Percentiles rank a stretch among this genome's conserved stretches.
Conservation (phyloP, 2,888 invertebrate genomes). For the Drosophila anomelani region DNA sequence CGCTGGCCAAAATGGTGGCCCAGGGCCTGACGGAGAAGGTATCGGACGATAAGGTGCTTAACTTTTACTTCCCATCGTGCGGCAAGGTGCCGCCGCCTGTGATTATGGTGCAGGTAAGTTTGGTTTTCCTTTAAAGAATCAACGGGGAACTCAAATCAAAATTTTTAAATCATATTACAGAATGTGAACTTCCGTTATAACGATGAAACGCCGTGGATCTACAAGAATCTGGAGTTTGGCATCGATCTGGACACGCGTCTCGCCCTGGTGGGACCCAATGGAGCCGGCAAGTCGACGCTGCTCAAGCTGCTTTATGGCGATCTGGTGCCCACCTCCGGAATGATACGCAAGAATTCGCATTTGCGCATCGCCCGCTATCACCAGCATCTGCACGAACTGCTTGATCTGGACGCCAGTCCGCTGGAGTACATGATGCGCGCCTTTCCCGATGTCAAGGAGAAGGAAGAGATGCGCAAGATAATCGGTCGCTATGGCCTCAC, state of each 20-base stretch:
- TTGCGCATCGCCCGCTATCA: slow-evolving; percentile 98
- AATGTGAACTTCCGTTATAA: slow-evolving; percentile 98
- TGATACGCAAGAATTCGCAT: slow-evolving; percentile 99
- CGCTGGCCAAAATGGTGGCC: slow-evolving; percentile 99
- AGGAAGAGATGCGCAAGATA: slow-evolving; percentile 99
- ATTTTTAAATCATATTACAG: slow-evolving; percentile 78
- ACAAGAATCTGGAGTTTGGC: slow-evolving; percentile 99
- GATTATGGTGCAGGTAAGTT: slow-evolving; percentile 96
- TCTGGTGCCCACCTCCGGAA: slow-evolving; percentile 96
- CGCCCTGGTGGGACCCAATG: slow-evolving; percentile 98
- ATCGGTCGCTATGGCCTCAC: slow-evolving; percentile 99
- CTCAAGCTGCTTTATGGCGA: slow-evolving; percentile 98
- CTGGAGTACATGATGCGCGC: slow-evolving; percentile 99
- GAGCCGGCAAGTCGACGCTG: slow-evolving; percentile 99
- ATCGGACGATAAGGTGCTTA: slow-evolving; percentile 93
- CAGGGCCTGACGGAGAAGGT: slow-evolving; percentile 98
- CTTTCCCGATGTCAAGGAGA: slow-evolving; percentile 98
- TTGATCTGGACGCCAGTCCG: slow-evolving; percentile 97
- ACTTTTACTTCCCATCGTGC: slow-evolving; percentile 98
- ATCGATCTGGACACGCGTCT: slow-evolving; percentile 98
- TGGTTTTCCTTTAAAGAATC: neutral
- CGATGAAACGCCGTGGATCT: slow-evolving; percentile 95
- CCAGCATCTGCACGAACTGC: slow-evolving; percentile 98
- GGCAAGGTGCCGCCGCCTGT: slow-evolving; percentile 99
- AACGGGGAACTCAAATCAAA: neutral